Evolutionary conservation across 2,888 invertebrate species (phyloP).

Genomic region (Dynastes hyllus): DNA sequence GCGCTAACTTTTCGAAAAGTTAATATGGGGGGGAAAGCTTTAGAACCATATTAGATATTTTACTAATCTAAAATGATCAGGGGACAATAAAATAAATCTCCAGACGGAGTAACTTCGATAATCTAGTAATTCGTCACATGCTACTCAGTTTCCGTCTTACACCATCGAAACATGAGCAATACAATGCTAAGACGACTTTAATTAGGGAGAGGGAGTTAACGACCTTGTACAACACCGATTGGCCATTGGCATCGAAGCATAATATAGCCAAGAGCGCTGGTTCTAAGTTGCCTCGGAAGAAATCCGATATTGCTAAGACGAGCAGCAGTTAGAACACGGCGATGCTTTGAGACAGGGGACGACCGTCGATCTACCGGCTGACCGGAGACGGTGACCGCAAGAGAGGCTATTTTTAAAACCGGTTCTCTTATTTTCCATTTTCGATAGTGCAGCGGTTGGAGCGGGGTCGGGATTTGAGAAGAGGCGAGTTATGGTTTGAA

Average conservation of each 20-base stretch:
- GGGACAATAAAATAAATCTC: background rate
- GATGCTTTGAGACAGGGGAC: background rate
- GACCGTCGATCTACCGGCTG: background rate
- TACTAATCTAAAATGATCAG: too few relatives aligned
- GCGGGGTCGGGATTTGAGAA: too few relatives aligned
- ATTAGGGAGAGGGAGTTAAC: conserved; percentile 39
- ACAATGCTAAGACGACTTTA: background rate
- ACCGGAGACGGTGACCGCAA: background rate
- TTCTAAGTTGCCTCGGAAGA: conserved; percentile 2
- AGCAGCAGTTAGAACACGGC: background rate
- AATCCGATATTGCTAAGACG: background rate
- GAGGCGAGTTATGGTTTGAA: too few relatives aligned
- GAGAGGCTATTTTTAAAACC: background rate
- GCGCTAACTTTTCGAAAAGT: too few relatives aligned
- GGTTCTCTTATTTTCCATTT: conserved; percentile 24
- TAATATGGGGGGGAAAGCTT: too few relatives aligned
- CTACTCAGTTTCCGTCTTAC: background rate
- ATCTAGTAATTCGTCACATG: background rate
- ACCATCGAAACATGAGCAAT: background rate
- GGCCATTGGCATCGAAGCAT: conserved; percentile 43
- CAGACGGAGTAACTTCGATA: background rate
- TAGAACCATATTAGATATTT: too few relatives aligned
- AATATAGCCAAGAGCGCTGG: background rate
- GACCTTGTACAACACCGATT: conserved; percentile 50
- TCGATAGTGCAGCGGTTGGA: background rate